Base-by-base conservation (phyloP, 2,113 vertebrate species). In the Cottus gobio region DNA sequence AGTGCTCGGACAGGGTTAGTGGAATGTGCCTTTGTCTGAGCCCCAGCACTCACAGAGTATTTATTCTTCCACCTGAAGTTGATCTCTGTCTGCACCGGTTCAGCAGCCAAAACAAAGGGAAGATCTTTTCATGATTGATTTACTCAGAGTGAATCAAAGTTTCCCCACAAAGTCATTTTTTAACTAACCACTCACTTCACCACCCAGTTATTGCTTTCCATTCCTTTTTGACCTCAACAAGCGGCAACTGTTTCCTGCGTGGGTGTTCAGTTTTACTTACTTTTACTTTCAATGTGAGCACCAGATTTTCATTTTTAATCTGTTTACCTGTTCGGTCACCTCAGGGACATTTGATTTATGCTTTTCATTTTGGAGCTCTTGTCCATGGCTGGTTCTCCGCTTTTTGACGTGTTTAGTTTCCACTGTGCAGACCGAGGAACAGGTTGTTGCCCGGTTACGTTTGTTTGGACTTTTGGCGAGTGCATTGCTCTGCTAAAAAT, bases 21-120 rank as follows among this genome's bases (percentile, higher is more conserved):
- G 88, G 91, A 93, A 93, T 94, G 90, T 92, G 87, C 39, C 26
- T 90, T 90, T 88, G 89, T 89, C 69, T 83, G 5, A 69, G 56
- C 52, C 26, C 60, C 39, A 52, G 50, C 56, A 13, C 68, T 62
- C n/a, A 65, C 79, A 76, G 64, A 83, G 70, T 48, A 15, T 63
- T 80, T 36, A 66, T 75, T 85, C 71, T 85, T 85, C 73, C 48
- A 87, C 85, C 84, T 87, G 81, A 84, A 85, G 79, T 70, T 77
- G 73, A 87, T 58, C 46, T 74, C 57, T 54, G 22, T 37, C 12
- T 60, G 30, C 15, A 20, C 64, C 66, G 68, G 58, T 82, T 71
- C 52, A 61, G 10, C 42, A 20, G n/a, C n/a, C 16, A 58, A 36
- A 48, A 60, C n/a, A 60, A 31, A 61, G 6, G n/a, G 18, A 31